A percentile compares a stretch with the other conserved stretches of the same genome.
Conservation (phyloP, 2,797 vertebrate genomes). For the Gymnoscopelus braueri region DNA sequence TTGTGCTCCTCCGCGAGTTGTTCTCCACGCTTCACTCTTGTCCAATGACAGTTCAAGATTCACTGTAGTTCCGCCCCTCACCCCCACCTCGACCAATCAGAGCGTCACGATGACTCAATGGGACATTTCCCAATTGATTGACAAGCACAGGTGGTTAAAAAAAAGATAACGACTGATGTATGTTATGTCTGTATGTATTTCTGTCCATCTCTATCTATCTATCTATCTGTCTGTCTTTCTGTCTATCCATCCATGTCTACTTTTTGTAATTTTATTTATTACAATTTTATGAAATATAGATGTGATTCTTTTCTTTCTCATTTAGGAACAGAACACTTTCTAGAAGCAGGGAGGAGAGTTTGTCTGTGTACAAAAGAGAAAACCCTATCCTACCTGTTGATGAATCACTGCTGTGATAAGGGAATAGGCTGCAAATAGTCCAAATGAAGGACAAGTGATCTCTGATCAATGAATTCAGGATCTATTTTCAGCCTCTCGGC, state of each 20-base stretch:
- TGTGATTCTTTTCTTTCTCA: too few species aligned
- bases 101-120: background rate
- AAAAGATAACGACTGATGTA: background rate
- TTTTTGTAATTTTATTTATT: too few species aligned
- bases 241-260: too few species aligned
- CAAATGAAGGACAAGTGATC: conserved; percentile 30
- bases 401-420: too few species aligned
- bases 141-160: conserved; percentile 59
- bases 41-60: conserved; percentile 59
- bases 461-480: conserved; percentile 15
- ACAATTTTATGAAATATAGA: too few species aligned
- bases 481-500: too few species aligned
- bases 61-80: conserved; percentile 43
- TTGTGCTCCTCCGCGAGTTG: conserved; percentile 22
- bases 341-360: too few species aligned
- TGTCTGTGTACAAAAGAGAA: too few species aligned
- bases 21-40: conserved; percentile 24
- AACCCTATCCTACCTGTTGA: too few species aligned
- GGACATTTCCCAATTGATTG: conserved; percentile 57
- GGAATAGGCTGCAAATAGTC: conserved; percentile 35
- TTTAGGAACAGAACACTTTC: too few species aligned
- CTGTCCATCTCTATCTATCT: too few species aligned
- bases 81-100: conserved; percentile 62
- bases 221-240: too few species aligned
- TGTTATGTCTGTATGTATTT: background rate